Conservation (phyloP, 2,113 vertebrate genomes). For the Tringa solitaria region DNA sequence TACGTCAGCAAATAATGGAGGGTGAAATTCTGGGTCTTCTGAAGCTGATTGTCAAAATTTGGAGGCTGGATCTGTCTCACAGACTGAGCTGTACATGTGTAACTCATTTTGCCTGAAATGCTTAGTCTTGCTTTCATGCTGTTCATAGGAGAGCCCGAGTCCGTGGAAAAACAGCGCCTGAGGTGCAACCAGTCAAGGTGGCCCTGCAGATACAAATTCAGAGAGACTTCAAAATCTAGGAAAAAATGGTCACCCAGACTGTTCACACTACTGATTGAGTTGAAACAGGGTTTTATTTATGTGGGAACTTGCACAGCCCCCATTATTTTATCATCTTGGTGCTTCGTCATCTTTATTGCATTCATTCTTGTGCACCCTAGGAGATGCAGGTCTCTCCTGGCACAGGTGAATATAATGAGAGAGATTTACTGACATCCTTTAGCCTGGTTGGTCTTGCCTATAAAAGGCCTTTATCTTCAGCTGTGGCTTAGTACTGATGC, state of each 20-base stretch:
- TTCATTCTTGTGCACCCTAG: neutral
- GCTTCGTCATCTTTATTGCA: neutral
- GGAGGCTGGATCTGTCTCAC: neutral
- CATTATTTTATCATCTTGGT: neutral
- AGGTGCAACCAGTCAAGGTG: neutral
- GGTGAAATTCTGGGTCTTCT: neutral
- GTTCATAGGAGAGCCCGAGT: neutral
- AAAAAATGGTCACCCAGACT: neutral
- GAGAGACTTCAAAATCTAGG: neutral
- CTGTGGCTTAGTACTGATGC: neutral
- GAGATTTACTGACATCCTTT: neutral
- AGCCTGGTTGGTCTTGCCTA: neutral
- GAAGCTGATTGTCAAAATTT: neutral
- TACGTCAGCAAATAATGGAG: neutral
- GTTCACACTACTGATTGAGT: neutral
- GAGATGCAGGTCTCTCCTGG: neutral
- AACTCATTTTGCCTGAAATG: neutral
- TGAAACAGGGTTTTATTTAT: neutral
- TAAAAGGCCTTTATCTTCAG: neutral
- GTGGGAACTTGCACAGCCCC: neutral
- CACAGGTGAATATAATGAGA: neutral
- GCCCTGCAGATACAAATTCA: neutral
- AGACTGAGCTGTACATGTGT: neutral
- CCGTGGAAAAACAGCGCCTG: neutral
- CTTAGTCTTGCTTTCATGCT: neutral